Evolutionary conservation across 2,888 invertebrate genomes (phyloP), one percentile per base, ranked within the genome.

Genomic region (Drosophila subsilvestris): DNA sequence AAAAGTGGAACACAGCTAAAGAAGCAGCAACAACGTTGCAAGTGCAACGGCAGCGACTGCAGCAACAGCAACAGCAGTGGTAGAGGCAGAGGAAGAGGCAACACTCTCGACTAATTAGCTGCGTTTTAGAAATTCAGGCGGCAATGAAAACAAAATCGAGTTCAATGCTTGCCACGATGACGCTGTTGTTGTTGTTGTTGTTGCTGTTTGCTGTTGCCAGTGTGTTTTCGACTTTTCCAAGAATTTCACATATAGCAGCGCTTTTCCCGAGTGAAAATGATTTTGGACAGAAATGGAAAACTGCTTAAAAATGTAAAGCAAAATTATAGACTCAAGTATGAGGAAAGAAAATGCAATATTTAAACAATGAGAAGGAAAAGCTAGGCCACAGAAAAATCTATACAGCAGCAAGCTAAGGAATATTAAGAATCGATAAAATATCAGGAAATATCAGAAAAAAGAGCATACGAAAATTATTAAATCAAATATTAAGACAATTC

Each of bases 141-240:
- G 83, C 83, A 83, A 86, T 87, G 89, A 88, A 88, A 88, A 89
- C 89, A 87, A 89, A 88, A 88, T 88, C 84, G 88, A 88, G 88
- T 88, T 88, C 89, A 88, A 89, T 80, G 89, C 82, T 86, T 89
- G 87, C 79, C 70, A 75, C 75, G 75, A 75, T 79, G 81, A 80
- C 76, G 76, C 53, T 62, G 77, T 65, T 62, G 61, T 54, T 66
- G 71, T 59, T 68, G 69, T 57, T 51, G 59, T 48, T 76, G 79
- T 74, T 74, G 69, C 57, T 56, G 62, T 49, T n/a, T n/a, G n/a
- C 62, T 66, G 69, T 59, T 56, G 62, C 50, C 63, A 67, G 75
- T 58, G 69, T 75, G 75, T 75, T 78, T 80, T 79, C 70, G 80
- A 76, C 69, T 75, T 71, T 86, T 80, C 86, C 85, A 75, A 85